These are phyloP conservation scores for Montifringilla adamsi DNA, from an alignment of 2,113 vertebrate species.

Conservation along the genomic window DNA sequence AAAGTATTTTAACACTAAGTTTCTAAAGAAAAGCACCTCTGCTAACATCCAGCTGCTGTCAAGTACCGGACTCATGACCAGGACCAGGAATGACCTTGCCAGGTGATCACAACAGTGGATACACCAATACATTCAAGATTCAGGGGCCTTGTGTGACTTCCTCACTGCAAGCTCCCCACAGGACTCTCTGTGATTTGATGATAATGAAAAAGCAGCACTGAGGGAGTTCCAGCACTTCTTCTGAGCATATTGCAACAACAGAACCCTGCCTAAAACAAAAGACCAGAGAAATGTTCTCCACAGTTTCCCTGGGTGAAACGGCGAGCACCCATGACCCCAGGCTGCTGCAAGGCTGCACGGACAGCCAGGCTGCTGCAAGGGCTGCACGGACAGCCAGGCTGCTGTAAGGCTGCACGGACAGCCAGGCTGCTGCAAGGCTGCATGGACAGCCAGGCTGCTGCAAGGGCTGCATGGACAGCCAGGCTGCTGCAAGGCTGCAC, in stretches of 20 bases:
- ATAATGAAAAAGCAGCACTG: neutral
- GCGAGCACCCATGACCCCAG: neutral
- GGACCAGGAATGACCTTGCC: neutral
- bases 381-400: neutral
- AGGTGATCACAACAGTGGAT: neutral
- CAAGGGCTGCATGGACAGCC: neutral
- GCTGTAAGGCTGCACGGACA: neutral
- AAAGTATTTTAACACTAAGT: neutral
- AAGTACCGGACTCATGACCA: neutral
- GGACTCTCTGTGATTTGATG: neutral
- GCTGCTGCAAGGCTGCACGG: too few species aligned
- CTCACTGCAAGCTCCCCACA: neutral
- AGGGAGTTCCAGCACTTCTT: neutral
- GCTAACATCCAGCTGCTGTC: neutral
- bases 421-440: neutral
- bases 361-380: neutral
- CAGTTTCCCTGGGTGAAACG: neutral
- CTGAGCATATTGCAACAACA: neutral
- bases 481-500: neutral
- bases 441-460: neutral
- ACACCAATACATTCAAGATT: neutral
- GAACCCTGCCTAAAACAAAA: neutral
- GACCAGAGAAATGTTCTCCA: neutral
- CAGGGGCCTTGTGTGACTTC: neutral
- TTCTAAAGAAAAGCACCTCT: neutral